Conservation (phyloP, 2,797 vertebrate species). For the Adrianichthys oophorus region DNA sequence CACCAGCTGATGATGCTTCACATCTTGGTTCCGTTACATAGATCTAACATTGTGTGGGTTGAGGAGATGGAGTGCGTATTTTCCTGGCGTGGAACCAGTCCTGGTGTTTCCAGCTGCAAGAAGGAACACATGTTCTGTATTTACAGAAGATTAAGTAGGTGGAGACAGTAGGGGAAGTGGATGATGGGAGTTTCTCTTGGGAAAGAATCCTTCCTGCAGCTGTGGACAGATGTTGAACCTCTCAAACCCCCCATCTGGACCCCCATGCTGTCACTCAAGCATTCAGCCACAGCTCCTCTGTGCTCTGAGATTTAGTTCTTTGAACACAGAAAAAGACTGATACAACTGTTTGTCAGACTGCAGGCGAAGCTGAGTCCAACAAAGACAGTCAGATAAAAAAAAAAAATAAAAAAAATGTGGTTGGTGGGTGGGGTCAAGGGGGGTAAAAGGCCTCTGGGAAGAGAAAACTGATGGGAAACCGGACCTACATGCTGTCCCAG, state of each 20-base stretch:
- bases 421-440: too few species aligned
- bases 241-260: conserved; percentile 20
- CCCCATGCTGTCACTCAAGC: conserved; percentile 31
- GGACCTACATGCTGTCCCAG: too few species aligned
- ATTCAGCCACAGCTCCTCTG: background rate
- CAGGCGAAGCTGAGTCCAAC: too few species aligned
- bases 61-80: conserved; percentile 7
- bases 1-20: too few species aligned
- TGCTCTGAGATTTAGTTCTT: background rate
- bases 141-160: conserved; percentile 29
- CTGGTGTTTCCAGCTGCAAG: conserved; percentile 33
- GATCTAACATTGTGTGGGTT: background rate
- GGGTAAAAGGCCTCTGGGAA: too few species aligned
- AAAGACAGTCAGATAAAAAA: too few species aligned
- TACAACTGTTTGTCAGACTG: too few species aligned
- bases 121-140: conserved; percentile 52
- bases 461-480: too few species aligned
- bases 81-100: conserved; percentile 7
- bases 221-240: conserved; percentile 58
- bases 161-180: conserved; percentile 55
- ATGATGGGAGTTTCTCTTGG: conserved; percentile 66
- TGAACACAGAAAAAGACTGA: too few species aligned
- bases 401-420: too few species aligned
- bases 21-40: too few species aligned
- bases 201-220: conserved; percentile 60